Percentiles rank a stretch among this genome's conserved stretches.
phyloP scores from a whole-genome alignment of 2,797 vertebrate species.

The Smutsia temminckii region DNA sequence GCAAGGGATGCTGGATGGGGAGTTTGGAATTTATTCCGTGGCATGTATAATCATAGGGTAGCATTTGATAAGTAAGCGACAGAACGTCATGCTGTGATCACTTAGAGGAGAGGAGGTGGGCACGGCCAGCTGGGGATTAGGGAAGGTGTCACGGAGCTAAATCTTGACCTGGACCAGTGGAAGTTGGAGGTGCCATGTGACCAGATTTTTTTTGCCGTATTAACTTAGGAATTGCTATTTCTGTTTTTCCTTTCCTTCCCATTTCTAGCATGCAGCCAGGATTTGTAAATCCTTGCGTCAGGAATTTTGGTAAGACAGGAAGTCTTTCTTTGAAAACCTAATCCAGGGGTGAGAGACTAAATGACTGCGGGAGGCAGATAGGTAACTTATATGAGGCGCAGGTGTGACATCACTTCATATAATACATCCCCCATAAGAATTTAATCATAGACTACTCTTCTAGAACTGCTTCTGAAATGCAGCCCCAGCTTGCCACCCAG shows the following conservation, averaged over 20 bases:
- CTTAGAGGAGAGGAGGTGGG: background rate
- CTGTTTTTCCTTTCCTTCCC: background rate
- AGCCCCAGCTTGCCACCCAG: background rate
- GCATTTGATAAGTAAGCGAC: background rate
- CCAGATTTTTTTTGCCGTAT: background rate
- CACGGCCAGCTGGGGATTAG: background rate
- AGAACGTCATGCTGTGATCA: accelerated
- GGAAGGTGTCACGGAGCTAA: background rate
- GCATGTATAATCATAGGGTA: background rate
- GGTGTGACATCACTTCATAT: background rate
- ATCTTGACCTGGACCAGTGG: background rate
- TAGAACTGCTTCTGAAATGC: background rate
- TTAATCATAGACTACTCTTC: background rate
- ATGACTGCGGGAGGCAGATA: too few species aligned
- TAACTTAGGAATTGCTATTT: background rate
- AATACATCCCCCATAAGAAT: too few species aligned
- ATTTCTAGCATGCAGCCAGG: background rate
- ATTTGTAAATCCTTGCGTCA: background rate
- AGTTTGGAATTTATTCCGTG: background rate
- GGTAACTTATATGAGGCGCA: background rate
- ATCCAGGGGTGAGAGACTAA: background rate
- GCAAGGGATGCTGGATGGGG: background rate
- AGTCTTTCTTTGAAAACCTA: background rate
- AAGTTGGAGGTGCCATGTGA: background rate
- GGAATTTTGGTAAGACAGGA: background rate